phyloP scores from a whole-genome alignment of 2,888 invertebrate genomes.

The Schizotus pectinicornis region DNA sequence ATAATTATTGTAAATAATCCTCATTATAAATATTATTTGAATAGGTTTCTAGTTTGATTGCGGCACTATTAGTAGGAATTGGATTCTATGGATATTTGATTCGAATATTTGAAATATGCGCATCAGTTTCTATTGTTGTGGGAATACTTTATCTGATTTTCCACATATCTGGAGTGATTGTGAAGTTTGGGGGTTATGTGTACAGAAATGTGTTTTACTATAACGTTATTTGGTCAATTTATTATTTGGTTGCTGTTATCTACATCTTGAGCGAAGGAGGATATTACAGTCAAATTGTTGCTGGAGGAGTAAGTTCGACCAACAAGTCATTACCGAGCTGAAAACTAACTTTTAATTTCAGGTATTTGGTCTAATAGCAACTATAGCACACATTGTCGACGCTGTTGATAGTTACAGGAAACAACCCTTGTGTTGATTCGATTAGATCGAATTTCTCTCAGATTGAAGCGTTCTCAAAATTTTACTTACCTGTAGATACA shows the following conservation, averaged over 20 bases:
- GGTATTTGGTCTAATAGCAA: slow-evolving; percentile 13
- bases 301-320: slow-evolving; percentile 10
- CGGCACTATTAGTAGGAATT: background rate
- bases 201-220: slow-evolving; percentile 15
- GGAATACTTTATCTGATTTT: background rate
- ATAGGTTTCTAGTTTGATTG: background rate
- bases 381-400: slow-evolving; percentile 16
- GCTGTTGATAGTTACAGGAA: slow-evolving; percentile 20
- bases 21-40: background rate
- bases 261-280: slow-evolving; percentile 2
- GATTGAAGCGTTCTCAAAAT: background rate
- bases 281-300: slow-evolving; percentile 2
- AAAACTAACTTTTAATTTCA: slow-evolving; percentile 8
- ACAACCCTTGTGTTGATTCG: slow-evolving; percentile 10
- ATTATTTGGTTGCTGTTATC: slow-evolving; percentile 17
- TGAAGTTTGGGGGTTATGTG: background rate
- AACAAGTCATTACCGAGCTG: too few species aligned
- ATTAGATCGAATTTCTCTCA: background rate
- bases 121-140: background rate
- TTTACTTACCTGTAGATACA: too few species aligned
- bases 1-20: background rate
- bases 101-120: background rate
- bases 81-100: background rate
- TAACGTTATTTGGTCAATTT: slow-evolving; percentile 9
- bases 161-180: background rate